These are phyloP conservation scores for Tenualosa thibaudeaui DNA, from an alignment of 2,797 vertebrate genomes.

Conservation along the genomic window DNA sequence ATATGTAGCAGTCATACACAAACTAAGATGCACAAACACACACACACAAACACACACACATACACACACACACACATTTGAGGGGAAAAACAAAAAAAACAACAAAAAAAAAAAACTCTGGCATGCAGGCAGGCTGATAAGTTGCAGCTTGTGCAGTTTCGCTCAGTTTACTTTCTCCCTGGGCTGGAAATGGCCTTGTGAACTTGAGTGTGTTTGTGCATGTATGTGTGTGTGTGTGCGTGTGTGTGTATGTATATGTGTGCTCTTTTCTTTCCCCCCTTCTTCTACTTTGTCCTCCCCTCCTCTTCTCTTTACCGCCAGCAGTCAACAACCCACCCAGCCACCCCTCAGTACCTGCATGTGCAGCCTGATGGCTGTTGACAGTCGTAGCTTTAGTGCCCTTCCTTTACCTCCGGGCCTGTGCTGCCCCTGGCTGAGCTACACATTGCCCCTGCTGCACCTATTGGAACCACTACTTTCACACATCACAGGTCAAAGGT, in stretches of 20 bases:
- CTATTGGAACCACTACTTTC: constrained; percentile 54
- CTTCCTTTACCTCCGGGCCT: constrained; percentile 36
- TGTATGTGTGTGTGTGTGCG: background rate
- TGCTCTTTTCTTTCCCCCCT: background rate
- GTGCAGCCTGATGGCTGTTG: constrained; percentile 61
- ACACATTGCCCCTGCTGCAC: constrained; percentile 31
- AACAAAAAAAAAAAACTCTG: constrained; percentile 62
- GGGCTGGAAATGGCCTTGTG: constrained; percentile 79
- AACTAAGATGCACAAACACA: background rate
- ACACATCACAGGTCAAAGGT: constrained; percentile 75
- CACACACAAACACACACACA: constrained; percentile 57
- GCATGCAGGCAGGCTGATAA: constrained; percentile 77
- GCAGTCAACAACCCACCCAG: constrained; percentile 60
- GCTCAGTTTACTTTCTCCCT: constrained; percentile 80
- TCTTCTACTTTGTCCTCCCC: constrained; percentile 39
- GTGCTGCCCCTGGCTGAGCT: background rate
- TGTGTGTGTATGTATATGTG: background rate
- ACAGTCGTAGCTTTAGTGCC: constrained; percentile 54
- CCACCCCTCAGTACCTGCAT: constrained; percentile 57
- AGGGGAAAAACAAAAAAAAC: constrained; percentile 54
- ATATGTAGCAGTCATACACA: constrained; percentile 12
- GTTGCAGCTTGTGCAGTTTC: constrained; percentile 79
- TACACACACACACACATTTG: constrained; percentile 60
- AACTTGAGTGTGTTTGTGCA: constrained; percentile 60
- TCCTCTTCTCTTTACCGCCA: constrained; percentile 55